Evolutionary conservation across 1,140 invertebrate genomes (phyloP).

Genomic region (Nylanderia fulva): DNA sequence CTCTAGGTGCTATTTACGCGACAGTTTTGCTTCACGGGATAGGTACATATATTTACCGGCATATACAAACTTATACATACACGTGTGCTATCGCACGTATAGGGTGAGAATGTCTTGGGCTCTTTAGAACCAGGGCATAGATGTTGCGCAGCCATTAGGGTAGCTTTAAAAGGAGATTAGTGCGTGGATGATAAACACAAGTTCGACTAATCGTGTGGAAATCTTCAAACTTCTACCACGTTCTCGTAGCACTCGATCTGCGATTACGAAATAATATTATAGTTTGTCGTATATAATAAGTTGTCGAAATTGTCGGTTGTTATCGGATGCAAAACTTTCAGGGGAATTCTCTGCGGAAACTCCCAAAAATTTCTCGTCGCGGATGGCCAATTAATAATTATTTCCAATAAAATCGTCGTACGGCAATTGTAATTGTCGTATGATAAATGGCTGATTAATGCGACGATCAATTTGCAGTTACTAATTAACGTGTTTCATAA

Average conservation of each 20-base stretch:
- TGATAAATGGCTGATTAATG: not conserved
- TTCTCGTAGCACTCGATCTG: not conserved
- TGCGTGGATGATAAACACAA: constrained; percentile 29
- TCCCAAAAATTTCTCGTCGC: not conserved
- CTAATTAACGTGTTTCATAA: no score
- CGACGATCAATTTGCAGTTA: not conserved
- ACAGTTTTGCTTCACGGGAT: constrained; percentile 19
- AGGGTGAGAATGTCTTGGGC: constrained; percentile 17
- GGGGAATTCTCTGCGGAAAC: not conserved
- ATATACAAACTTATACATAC: constrained; percentile 32
- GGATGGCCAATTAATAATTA: not conserved
- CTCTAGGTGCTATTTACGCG: constrained; percentile 42
- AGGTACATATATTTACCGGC: constrained; percentile 54
- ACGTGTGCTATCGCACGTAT: not conserved
- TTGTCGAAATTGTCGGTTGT: not conserved
- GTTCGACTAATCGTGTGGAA: constrained; percentile 50
- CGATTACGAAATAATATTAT: not conserved
- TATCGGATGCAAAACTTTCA: constrained; percentile 21
- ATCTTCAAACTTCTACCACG: not conserved
- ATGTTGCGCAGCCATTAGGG: constrained; percentile 17
- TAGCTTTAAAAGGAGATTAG: constrained; percentile 50
- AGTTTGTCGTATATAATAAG: not conserved
- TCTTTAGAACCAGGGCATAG: constrained; percentile 38
- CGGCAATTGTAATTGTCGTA: not conserved
- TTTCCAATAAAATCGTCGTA: not conserved